phyloP scores from a whole-genome alignment of 2,113 vertebrate species.

The Coracopsis vasa region DNA sequence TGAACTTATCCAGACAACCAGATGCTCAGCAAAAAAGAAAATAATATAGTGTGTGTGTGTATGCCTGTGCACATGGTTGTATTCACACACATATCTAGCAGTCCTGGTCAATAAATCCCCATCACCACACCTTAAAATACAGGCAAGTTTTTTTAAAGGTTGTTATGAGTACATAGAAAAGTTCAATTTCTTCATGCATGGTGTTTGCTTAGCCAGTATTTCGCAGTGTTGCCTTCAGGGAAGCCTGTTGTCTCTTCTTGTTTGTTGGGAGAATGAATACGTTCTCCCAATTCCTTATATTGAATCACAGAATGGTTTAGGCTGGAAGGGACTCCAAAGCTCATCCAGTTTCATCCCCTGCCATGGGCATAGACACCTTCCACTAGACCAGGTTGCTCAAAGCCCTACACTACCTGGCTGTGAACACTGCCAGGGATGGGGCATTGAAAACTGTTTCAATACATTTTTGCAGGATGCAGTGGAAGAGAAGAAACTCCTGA shows the following conservation, averaged over 20 bases:
- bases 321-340: background rate
- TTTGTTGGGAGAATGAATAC: background rate
- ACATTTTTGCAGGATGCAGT: background rate
- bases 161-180: background rate
- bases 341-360: background rate
- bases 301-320: background rate
- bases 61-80: rapidly evolving
- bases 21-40: constrained; percentile 39
- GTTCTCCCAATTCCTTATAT: background rate
- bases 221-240: background rate
- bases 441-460: background rate
- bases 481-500: background rate
- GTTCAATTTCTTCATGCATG: background rate
- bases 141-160: background rate
- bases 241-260: background rate
- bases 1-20: constrained; percentile 57
- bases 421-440: background rate
- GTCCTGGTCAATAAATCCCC: background rate
- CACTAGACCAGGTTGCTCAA: background rate
- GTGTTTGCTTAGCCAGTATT: background rate
- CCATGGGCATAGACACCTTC: background rate
- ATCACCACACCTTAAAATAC: background rate
- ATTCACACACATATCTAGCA: background rate
- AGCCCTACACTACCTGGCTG: background rate
- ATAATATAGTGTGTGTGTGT: background rate